Percentiles rank a stretch among this genome's conserved stretches.
Conservation (phyloP, 2,113 vertebrate genomes). For the Megaleporinus macrocephalus region DNA sequence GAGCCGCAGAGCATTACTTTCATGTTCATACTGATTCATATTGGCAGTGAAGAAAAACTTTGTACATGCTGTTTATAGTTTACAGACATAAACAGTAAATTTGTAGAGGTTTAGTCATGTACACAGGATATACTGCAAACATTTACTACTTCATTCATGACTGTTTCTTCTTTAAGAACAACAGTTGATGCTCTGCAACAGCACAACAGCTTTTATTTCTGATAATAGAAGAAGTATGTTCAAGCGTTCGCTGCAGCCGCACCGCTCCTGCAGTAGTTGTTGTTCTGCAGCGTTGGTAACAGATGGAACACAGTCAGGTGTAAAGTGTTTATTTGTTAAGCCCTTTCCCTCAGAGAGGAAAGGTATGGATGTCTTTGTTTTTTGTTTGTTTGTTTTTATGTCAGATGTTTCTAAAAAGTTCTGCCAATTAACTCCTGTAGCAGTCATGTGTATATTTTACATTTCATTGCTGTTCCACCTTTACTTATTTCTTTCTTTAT, state of each 20-base stretch:
- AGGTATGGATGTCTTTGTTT: neutral
- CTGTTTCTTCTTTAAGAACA: neutral
- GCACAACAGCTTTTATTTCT: neutral
- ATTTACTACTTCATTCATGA: neutral
- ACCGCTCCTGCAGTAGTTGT: slow-evolving; percentile 11
- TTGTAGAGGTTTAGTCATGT: neutral
- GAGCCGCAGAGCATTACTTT: neutral
- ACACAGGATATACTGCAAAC: neutral
- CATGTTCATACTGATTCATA: slow-evolving; percentile 4
- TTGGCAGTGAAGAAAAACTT: neutral
- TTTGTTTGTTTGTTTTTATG: neutral
- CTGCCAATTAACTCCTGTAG: neutral
- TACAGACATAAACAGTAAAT: slow-evolving; percentile 10
- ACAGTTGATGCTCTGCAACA: neutral
- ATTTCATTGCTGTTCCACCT: too few relatives aligned
- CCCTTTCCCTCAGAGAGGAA: slow-evolving; percentile 22
- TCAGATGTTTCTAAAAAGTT: slow-evolving; percentile 4
- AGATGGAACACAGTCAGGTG: slow-evolving; percentile 37
- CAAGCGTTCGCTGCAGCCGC: neutral
- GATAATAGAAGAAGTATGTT: neutral
- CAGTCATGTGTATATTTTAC: neutral
- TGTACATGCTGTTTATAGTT: neutral
- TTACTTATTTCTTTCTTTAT: too few relatives aligned
- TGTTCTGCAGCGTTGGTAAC: slow-evolving; percentile 24
- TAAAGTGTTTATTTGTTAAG: slow-evolving; percentile 23